Evolutionary conservation across 1,140 invertebrate species (phyloP), one percentile per base, ranked within the genome.

Genomic region (Caenorhabditis latens): DNA sequence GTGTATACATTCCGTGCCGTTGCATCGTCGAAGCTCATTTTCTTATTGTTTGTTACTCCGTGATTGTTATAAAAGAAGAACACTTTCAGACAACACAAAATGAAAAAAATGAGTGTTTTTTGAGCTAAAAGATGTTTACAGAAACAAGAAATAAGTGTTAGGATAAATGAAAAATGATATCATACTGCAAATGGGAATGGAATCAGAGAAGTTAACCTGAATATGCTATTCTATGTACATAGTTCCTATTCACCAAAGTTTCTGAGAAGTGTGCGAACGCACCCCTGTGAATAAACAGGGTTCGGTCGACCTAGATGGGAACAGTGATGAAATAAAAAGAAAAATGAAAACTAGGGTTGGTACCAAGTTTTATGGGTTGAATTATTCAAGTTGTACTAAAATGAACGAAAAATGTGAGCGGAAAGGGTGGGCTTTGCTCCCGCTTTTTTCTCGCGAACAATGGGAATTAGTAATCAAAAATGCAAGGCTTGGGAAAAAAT

Each of bases 401-500:
- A 50, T 14, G 21, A 53, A 79, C 71, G 5, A 48, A 21, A 48
- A 79, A 50, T 16, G 42, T 19, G 16, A 46, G 40, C 13, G n/a
- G 13, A 50, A n/a, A 53, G 21, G 43, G 46, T 50, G 71, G 46
- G 71, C 46, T 48, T 50, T 79, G 71, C 71, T 79, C 71, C 16
- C 43, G 2, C 19, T 71, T 71, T 61, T 61, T 61, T 43, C n/a
- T 21, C 13, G 65, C 65, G 42, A 71, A 71, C 65, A 71, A 71
- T 71, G 42, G 42, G 71, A 48, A 79, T 50, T 50, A 50, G 71
- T 50, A 50, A 50, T 50, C 71, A 79, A 79, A n/a, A 79, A 79
- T 50, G 43, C 71, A 79, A 24, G 71, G 46, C 71, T 21, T 79
- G 43, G 71, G 71, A 50, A 48, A 48, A 79, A 79, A 79, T 79